A percentile compares a stretch with the other conserved stretches of the same genome.
Evolutionary conservation across 1,140 invertebrate genomes (phyloP).

Genomic region (Nasonia giraulti): DNA sequence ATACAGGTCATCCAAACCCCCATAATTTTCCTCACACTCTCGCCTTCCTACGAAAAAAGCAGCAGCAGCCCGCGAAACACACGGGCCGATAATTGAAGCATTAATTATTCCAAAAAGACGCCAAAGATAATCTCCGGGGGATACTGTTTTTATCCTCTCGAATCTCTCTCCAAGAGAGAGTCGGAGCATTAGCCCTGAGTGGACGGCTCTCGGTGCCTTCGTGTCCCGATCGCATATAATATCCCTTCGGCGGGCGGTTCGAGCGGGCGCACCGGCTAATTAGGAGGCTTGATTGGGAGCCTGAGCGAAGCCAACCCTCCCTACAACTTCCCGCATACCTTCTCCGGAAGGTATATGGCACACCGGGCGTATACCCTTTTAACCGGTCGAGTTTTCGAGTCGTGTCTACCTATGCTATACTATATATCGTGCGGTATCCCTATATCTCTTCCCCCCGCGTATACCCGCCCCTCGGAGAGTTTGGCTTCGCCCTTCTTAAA

Average conservation of each 20-base stretch:
- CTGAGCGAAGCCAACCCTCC: slow-evolving; percentile 48
- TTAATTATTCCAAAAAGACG: slow-evolving; percentile 48
- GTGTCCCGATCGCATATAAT: slow-evolving; percentile 37
- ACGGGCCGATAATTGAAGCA: slow-evolving; percentile 42
- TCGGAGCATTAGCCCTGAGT: background rate
- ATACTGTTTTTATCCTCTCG: background rate
- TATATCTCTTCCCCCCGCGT: slow-evolving; percentile 35
- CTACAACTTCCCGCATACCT: slow-evolving; percentile 8
- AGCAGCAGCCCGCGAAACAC: background rate
- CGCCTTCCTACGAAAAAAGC: background rate
- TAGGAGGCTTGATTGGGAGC: slow-evolving; percentile 65
- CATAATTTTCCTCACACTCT: slow-evolving; percentile 33
- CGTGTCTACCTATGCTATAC: background rate
- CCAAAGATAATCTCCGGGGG: slow-evolving; percentile 27
- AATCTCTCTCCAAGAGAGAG: slow-evolving; percentile 28
- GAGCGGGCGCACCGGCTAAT: slow-evolving; percentile 62
- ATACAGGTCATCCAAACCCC: background rate
- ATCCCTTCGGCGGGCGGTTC: slow-evolving; percentile 32
- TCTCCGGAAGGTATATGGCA: background rate
- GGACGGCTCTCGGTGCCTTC: slow-evolving; percentile 3
- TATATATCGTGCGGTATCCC: background rate
- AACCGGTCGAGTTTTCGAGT: slow-evolving; percentile 43
- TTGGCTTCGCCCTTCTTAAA: background rate
- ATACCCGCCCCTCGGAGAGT: background rate
- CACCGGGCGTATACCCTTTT: slow-evolving; percentile 35